Base-by-base conservation (phyloP, 2,888 invertebrate genomes). In the Callinectes sapidus region DNA sequence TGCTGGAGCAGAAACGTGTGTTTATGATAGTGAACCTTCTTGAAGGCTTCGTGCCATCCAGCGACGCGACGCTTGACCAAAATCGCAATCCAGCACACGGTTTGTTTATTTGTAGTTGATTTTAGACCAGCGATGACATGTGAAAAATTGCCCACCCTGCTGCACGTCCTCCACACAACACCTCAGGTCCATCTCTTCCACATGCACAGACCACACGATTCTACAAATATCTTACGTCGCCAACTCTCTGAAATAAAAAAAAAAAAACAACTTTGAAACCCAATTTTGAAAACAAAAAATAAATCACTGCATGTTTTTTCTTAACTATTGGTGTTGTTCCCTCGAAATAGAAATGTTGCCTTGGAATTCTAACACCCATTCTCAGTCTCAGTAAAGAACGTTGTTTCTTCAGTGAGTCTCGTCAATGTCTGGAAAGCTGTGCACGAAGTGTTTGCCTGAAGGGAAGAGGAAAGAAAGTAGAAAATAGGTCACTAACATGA, bases 361-460 rank as follows among this genome's bases (percentile, higher is more conserved):
- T 18, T 18, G 23, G 61, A 61, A 61, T 61, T 61, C 61, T 61
- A 61, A 18, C 61, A 18, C 16, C 5, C 61, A 61, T 61, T 61
- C 23, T 61, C 23, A 18, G 16, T 61, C 61, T 61, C 61, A 61
- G 23, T 61, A 18, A 23, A 5, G 61, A 61, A 61, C 61, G 16
- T 35, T 81, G 81, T 81, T 10, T 14, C 35, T 81, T 81, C 13
- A 81, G 13, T 81, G 81, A 1, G 35, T 16, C 81, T 71, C 10
- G 23, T 23, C n/a, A n/a, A 71, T 18, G 81, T 81, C 81, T 81
- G 28, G 35, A 81, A 81, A 81, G 81, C 35, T 81, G 81, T 81
- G 71, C 6, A 61, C 18, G 61, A n/a, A 14, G 2, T 81, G 32
- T 81, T 1, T 81, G 81, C 81, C 32, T 81, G 35, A 10, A 81